Base-by-base conservation (phyloP, 2,888 invertebrate species). In the Drosophila percnosoma region DNA sequence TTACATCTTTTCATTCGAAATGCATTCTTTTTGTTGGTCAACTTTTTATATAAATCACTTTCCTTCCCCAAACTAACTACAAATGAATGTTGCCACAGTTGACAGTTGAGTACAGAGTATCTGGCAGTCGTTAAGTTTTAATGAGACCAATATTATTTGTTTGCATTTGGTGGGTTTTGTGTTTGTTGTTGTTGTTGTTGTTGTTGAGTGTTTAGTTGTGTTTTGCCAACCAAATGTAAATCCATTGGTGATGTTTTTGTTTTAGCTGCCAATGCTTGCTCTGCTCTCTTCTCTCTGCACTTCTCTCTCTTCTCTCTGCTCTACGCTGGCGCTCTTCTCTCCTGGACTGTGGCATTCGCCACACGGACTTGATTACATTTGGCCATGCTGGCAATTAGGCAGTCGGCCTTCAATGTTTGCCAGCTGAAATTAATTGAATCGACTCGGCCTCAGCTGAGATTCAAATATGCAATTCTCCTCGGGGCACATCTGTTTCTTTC, bases 351-450 rank as follows among this genome's bases (percentile, higher is more conserved):
- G 24, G 5, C 51, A 13, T 21, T 53, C 45, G 24, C 53, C 58
- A 33, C 27, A 36, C 54, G 55, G 29, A 65, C 78, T 88, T 88
- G 83, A 88, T 85, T 88, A 88, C 73, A 83, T 73, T 78, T 59
- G 82, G 73, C 82, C 80, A 68, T 87, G 75, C 75, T 68, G 75
- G 59, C 83, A 84, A 84, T 84, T 84, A 88, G 86, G 75, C 70
- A 62, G 49, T 45, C 67, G 78, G 68, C 86, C 86, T 80, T 70
- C 78, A 83, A 76, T 86, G 87, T 86, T 83, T 80, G 83, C 60
- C 78, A 72, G 89, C 69, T 73, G 71, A 89, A 89, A 87, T 83
- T 87, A 89, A 83, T 85, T 85, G 89, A 85, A 87, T 87, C 81
- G 89, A 76, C 76, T 75, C 15, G 78, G 81, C 78, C 83, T 80